Evolutionary conservation across 2,797 vertebrate genomes (phyloP), one percentile per base, ranked within the genome.

Genomic region (Gallinago nigripennis): DNA sequence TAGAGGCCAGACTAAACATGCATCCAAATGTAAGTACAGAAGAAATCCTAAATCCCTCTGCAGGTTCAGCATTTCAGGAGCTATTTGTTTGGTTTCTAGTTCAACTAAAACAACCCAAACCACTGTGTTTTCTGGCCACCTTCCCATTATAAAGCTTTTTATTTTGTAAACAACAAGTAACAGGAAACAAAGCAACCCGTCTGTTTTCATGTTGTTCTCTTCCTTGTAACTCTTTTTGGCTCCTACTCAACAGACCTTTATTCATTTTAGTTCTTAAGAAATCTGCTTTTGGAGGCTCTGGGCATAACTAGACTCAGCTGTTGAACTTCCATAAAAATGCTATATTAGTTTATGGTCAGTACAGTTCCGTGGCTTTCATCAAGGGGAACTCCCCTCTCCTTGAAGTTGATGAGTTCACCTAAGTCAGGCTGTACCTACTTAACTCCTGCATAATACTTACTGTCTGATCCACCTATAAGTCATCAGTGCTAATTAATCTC

Each of bases 401-500:
- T 79, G 71, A 70, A 56, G 45, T 2, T 45, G 46, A 54, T 77
- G 70, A 95, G 51, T 48, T 91, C 60, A 82, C 51, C 31, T 90
- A 81, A 86, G 17, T 46, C 39, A 31, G 39, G 24, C 39, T 92
- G 72, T 54, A 45, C 46, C 16, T 87, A 77, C 86, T 90, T 95
- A 95, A 82, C 57, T 93, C 27, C 79, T 57, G 3, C 16, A 17
- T 16, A 35, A 39, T 37, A 31, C 30, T 56, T 84, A 80, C 64
- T 64, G 51, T 73, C 81, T 91, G 81, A 91, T 71, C 45, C 43
- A 89, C 61, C 75, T 75, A 41, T 81, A 68, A 85, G 54, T 91
- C 82, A 73, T 68, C 27, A 35, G n/a, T 61, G 12, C 10, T 89
- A 92, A 93, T 82, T 89, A 93, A 93, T 91, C 56, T 87, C 64